Evolutionary conservation across 2,797 vertebrate genomes (phyloP), one percentile per base, ranked within the genome.

Genomic region (Falco naumanni): DNA sequence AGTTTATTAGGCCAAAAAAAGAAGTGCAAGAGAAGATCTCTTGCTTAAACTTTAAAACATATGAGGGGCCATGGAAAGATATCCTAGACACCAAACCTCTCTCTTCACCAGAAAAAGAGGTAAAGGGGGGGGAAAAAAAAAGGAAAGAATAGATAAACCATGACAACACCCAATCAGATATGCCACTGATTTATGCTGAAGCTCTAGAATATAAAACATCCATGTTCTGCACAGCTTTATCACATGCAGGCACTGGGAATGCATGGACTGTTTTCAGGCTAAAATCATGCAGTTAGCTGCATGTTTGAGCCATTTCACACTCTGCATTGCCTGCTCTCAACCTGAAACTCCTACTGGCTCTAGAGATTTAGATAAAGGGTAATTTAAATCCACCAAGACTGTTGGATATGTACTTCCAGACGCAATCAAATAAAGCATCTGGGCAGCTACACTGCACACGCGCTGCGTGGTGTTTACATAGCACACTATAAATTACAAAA

Each of bases 1-100:
- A 91, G 84, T 97, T 96, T 96, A 97, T 97, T 96, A 93, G 93
- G 91, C 65, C 9, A 80, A 77, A 81, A 86, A 64, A 41, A 33
- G 70, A 82, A n/a, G 21, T 19, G 56, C 59, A 91, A 85, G 76
- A 89, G 31, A 81, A 85, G 43, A 71, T 37, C 28, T 89, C 85
- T 91, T 92, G 88, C 70, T 87, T 88, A 15, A 89, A 84, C 47
- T 91, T 53, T 47, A 63, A 93, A 94, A 82, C 22, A 37, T 48
- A 81, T 4, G 16, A 78, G 37, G 70, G 78, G 53, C 66, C 75
- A 77, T 34, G 41, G 83, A 65, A 90, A 94, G 84, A 79, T 69
- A 72, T 34, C 87, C 41, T 71, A 89, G 70, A 68, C 56, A 82
- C 63, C 59, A 90, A 84, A 64, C 29, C 57, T 90, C 72, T 93